phyloP scores from a whole-genome alignment of 2,113 vertebrate species.

The Helogale parvula region DNA sequence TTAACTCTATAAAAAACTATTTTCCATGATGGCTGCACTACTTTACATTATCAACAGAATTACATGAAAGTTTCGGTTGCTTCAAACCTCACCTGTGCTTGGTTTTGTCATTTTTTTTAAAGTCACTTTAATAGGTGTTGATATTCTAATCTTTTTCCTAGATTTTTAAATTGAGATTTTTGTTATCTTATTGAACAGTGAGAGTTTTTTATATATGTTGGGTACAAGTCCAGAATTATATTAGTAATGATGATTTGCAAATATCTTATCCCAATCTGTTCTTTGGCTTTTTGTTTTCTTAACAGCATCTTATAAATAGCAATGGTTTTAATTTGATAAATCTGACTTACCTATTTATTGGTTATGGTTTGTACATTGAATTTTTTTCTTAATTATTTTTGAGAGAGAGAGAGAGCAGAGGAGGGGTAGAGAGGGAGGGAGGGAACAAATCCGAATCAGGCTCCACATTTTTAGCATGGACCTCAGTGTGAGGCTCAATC shows the following conservation, averaged over 20 bases:
- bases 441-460: too few species aligned
- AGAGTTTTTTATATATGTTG: neutral
- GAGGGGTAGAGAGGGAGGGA: too few species aligned
- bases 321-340: slow-evolving; percentile 29
- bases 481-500: too few species aligned
- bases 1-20: neutral
- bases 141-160: neutral
- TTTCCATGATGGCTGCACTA: neutral
- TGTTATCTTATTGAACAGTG: neutral
- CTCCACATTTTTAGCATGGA: too few species aligned
- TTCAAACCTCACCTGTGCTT: neutral
- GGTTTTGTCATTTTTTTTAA: neutral
- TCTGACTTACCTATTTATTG: neutral
- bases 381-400: too few species aligned
- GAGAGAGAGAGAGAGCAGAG: too few species aligned
- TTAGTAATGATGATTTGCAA: neutral
- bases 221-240: neutral
- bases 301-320: neutral
- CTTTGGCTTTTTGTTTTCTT: neutral
- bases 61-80: neutral
- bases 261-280: neutral
- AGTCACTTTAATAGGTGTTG: neutral
- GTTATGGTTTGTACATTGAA: neutral
- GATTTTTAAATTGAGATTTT: neutral
- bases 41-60: slow-evolving; percentile 4